Conservation (phyloP, 2,888 invertebrate genomes). For the Petrophora chlorosata region DNA sequence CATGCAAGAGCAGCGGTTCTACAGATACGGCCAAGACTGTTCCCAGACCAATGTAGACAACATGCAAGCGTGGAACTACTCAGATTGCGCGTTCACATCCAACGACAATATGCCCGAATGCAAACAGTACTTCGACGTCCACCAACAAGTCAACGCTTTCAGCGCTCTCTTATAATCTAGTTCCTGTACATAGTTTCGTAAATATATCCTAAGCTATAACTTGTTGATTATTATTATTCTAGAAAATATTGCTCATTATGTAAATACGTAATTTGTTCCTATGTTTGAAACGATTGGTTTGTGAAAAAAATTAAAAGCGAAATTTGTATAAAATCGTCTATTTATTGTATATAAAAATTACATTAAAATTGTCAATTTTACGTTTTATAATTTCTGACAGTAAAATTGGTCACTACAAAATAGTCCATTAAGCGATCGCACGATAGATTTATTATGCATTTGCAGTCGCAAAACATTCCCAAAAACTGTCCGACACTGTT, state of each 20-base stretch:
- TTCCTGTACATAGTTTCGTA: slow-evolving; percentile 53
- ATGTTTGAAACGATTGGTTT: slow-evolving; percentile 51
- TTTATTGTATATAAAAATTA: slow-evolving; percentile 84
- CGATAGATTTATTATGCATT: slow-evolving; percentile 71
- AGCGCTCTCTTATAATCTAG: slow-evolving; percentile 66
- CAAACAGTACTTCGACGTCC: slow-evolving; percentile 68
- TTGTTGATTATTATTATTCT: slow-evolving; percentile 45
- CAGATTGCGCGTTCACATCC: slow-evolving; percentile 66
- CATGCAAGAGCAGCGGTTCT: slow-evolving; percentile 67
- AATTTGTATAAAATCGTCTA: slow-evolving; percentile 81
- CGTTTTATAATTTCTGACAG: slow-evolving; percentile 73
- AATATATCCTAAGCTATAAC: slow-evolving; percentile 44
- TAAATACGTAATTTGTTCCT: slow-evolving; percentile 52
- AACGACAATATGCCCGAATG: slow-evolving; percentile 62
- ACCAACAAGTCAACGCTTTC: slow-evolving; percentile 66
- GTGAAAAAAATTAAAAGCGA: slow-evolving; percentile 58
- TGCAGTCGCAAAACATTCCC: slow-evolving; percentile 65
- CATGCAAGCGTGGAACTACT: slow-evolving; percentile 67
- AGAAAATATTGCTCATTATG: slow-evolving; percentile 38
- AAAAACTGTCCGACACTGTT: slow-evolving; percentile 46
- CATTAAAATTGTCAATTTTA: slow-evolving; percentile 84
- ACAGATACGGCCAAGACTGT: slow-evolving; percentile 68
- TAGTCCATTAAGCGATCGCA: slow-evolving; percentile 80
- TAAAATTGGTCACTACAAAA: slow-evolving; percentile 84
- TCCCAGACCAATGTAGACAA: slow-evolving; percentile 61